These are phyloP conservation scores for Pseudochaenichthys georgianus DNA, from an alignment of 2,797 vertebrate species.

Conservation along the genomic window DNA sequence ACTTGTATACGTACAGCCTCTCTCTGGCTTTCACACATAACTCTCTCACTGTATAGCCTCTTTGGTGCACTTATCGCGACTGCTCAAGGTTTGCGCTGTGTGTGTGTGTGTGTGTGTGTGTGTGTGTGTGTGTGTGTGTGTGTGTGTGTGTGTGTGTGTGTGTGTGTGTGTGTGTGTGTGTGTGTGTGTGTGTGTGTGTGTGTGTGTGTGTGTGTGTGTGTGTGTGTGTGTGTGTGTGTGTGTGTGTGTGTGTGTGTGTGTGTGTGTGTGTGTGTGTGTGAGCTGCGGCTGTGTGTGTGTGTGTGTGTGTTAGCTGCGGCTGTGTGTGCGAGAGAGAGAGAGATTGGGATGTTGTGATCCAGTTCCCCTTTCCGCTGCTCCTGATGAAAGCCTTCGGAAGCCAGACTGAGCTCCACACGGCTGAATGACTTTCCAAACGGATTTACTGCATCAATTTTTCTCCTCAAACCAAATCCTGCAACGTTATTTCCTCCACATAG, in stretches of 20 bases:
- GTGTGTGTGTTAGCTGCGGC: constrained; percentile 41
- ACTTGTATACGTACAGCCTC: constrained; percentile 20
- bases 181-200: too few species aligned
- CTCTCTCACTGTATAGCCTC: constrained; percentile 34
- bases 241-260: constrained; percentile 6
- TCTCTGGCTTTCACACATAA: constrained; percentile 36
- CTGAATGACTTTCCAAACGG: constrained; percentile 49
- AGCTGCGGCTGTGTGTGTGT: constrained; percentile 24
- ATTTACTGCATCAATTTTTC: constrained; percentile 51
- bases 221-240: constrained; percentile 5
- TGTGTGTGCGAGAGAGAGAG: constrained; percentile 9
- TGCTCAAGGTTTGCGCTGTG: constrained; percentile 46
- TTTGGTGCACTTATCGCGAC: constrained; percentile 44
- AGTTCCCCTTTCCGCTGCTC: constrained; percentile 41
- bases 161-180: too few species aligned
- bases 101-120: too few species aligned
- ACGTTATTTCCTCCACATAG: constrained; percentile 19
- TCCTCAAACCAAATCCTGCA: constrained; percentile 11
- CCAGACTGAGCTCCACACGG: constrained; percentile 27
- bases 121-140: too few species aligned
- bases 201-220: constrained; percentile 21
- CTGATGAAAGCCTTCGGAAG: constrained; percentile 55
- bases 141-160: too few species aligned
- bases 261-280: constrained; percentile 4
- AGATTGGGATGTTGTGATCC: constrained; percentile 48